phyloP scores from a whole-genome alignment of 1,140 invertebrate species.

The Thrips palmi region DNA sequence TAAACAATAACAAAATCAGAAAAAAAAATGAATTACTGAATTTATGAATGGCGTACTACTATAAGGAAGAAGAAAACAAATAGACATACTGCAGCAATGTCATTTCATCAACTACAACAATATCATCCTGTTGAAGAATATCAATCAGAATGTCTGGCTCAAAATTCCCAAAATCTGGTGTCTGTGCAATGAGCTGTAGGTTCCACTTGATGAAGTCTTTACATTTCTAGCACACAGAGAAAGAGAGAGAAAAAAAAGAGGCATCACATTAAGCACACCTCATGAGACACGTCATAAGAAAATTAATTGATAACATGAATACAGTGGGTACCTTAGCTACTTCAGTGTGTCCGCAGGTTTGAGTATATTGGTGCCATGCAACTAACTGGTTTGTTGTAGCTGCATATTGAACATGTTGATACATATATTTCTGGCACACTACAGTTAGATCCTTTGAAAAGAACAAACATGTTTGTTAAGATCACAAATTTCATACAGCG shows the following conservation, averaged over 20 bases:
- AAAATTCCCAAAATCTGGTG: slow-evolving; percentile 62
- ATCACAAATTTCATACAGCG: too few species aligned
- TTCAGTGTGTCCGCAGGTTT: slow-evolving; percentile 58
- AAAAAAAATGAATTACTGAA: too few species aligned
- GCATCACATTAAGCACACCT: background rate
- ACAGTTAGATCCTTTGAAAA: slow-evolving; percentile 51
- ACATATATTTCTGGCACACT: slow-evolving; percentile 76
- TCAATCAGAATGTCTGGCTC: slow-evolving; percentile 60
- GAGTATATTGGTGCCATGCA: slow-evolving; percentile 78
- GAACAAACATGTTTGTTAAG: too few species aligned
- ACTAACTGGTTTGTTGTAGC: slow-evolving; percentile 59
- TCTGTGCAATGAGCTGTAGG: slow-evolving; percentile 61
- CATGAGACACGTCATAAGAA: slow-evolving; percentile 1
- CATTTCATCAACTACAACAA: slow-evolving; percentile 83
- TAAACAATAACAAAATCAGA: too few species aligned
- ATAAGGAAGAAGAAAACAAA: background rate
- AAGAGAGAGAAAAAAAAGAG: slow-evolving; percentile 1
- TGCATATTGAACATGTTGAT: slow-evolving; percentile 64
- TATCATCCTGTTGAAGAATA: slow-evolving; percentile 62
- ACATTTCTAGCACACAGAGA: slow-evolving; percentile 31
- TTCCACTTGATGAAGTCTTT: slow-evolving; percentile 85
- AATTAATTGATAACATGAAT: slow-evolving; percentile 6
- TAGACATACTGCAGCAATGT: slow-evolving; percentile 44
- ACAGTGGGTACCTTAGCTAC: slow-evolving; percentile 37
- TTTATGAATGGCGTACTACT: too few species aligned